Evolutionary conservation across 2,113 vertebrate genomes (phyloP), one percentile per base, ranked within the genome.

Genomic region (Serinus canaria): DNA sequence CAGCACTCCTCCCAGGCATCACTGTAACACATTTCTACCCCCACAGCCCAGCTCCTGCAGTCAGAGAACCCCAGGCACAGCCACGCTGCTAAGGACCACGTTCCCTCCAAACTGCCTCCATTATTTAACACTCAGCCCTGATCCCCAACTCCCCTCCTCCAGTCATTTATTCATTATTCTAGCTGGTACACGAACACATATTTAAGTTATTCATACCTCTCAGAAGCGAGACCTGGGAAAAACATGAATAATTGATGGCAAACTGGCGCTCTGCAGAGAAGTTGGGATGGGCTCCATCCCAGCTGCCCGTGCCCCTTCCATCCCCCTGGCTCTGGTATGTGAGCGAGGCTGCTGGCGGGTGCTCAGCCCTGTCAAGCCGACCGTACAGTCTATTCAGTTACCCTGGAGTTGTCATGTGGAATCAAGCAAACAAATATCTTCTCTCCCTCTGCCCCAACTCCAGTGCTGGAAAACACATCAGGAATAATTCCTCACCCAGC

Each of bases 401-500:
- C 97, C 97, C 97, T 93, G 97, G 94, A 93, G 89, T 97, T 98
- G 97, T 97, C 97, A 97, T 97, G 97, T 97, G 95, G 97, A 97
- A 97, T 98, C 95, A 97, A 91, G 94, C 95, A 97, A 98, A 97
- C 97, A 97, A 97, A 95, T 91, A 86, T 96, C 96, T 95, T 59
- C 96, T 95, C 92, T 94, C 91, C 78, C 15, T 90, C 85, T 66
- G 60, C 80, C 90, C 82, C 77, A 46, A 35, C 66, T 83, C 75
- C 18, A 0, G 78, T 14, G 46, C 89, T 96, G 80, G 18, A 95
- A 97, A 95, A 22, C 68, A 80, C 77, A 92, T 96, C 94, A 64
- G 81, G 75, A 77, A 47, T 55, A 79, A 95, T 95, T 93, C 90
- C 84, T 91, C 91, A 23, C 81, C 93, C 95, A 76, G 94, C 89